Evolutionary conservation across 2,113 vertebrate genomes (phyloP), one percentile per base, ranked within the genome.

Genomic region (Perccottus glenii): DNA sequence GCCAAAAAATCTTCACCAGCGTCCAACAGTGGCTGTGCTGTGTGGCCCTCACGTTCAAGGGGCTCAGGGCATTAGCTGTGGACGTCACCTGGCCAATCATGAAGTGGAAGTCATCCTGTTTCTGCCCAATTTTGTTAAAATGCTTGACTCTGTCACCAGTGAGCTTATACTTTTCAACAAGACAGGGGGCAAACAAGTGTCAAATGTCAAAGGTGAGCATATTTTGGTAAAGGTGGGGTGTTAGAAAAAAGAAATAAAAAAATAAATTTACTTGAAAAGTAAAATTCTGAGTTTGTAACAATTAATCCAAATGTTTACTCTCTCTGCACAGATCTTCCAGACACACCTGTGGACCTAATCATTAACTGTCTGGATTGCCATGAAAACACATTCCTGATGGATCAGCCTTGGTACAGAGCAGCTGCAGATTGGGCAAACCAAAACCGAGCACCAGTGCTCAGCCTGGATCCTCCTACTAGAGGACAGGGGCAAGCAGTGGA

Each of bases 291-390:
- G 6, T 5, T 8, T 35, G 11, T 9, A 15, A 14, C 36, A 12
- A 38, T 55, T 38, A 9, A 55, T 55, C 33, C 33, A 53, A 53
- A 38, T 55, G 11, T 38, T n/a, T 38, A 3, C 36, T 35, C 10
- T 51, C 58, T 49, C 8, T 67, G 68, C 77, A 6, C 92, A 99
- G 98, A 99, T 84, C 94, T 99, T 60, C 98, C 98, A 1, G 92
- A 93, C 57, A 96, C 94, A 32, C 97, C 98, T 0, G 96, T 99
- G 15, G 98, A 99, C 89, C 91, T 99, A 5, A 97, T 99, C 77
- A 98, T 99, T 81, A 98, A 97, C 93, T 98, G 97, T 86, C 92
- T 99, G 83, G 97, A 98, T 89, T 98, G 96, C 73, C 96, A 98
- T 0, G 96, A 98, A 71, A 98, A 96, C 35, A 94, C 95, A 83